Conservation (phyloP, 1,140 invertebrate genomes). For the Cotesia vestalis region DNA sequence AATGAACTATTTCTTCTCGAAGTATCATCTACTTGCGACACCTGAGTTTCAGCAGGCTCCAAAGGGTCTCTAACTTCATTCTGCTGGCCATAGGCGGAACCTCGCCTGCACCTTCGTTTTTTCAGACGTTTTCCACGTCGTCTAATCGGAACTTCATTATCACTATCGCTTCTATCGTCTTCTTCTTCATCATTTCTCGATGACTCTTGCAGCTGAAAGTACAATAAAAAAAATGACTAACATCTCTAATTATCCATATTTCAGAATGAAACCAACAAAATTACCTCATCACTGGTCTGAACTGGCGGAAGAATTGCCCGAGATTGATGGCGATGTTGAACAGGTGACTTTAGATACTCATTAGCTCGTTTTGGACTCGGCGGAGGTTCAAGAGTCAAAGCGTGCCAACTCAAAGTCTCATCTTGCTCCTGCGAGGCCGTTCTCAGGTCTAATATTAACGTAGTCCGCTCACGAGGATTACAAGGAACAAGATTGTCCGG, state of each 20-base stretch:
- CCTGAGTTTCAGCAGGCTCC: slow-evolving; percentile 58
- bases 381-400: slow-evolving; percentile 56
- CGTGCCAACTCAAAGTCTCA: slow-evolving; percentile 61
- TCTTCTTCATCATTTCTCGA: slow-evolving; percentile 28
- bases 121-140: slow-evolving; percentile 55
- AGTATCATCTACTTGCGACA: slow-evolving; percentile 55
- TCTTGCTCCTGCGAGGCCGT: slow-evolving; percentile 48
- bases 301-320: slow-evolving; percentile 16
- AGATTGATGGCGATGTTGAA: slow-evolving; percentile 17
- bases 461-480: slow-evolving; percentile 52
- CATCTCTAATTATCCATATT: not conserved
- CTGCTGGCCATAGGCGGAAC: slow-evolving; percentile 59
- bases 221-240: slow-evolving; percentile 28
- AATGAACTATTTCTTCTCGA: slow-evolving; percentile 45
- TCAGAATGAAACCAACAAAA: not conserved
- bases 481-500: slow-evolving; percentile 36
- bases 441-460: slow-evolving; percentile 62
- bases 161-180: slow-evolving; percentile 44
- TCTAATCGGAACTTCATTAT: slow-evolving; percentile 48
- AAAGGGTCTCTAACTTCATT: slow-evolving; percentile 61
- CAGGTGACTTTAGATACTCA: slow-evolving; percentile 45
- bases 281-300: slow-evolving; percentile 42
- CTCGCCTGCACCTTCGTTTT: slow-evolving; percentile 57
- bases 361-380: slow-evolving; percentile 47
- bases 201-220: slow-evolving; percentile 30